Evolutionary conservation across 2,113 vertebrate genomes (phyloP), one percentile per base, ranked within the genome.

Genomic region (Pristiophorus japonicus): DNA sequence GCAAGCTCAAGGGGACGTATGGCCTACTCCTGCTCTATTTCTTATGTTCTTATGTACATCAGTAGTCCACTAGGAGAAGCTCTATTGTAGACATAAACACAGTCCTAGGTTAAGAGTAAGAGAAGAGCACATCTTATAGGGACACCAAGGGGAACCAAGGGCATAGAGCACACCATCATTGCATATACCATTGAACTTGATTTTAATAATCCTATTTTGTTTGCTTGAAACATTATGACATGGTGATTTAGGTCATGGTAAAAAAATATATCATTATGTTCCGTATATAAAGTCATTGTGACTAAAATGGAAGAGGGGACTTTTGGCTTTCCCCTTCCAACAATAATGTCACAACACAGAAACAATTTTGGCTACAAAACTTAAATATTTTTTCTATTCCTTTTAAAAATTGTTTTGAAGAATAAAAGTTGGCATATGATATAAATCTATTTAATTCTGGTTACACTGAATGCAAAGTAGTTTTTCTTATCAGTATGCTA

Each of bases 361-460:
- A 93, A 93, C 16, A 65, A 45, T 62, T n/a, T 65, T 93, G 62
- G 62, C 62, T 93, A 6, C 8, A 93, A 42, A 20, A n/a, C n/a
- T 20, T 66, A 93, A 42, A 11, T 91, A 27, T 59, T n/a, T 62
- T 3, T 90, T 67, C 8, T 22, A 93, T 45, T n/a, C n/a, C n/a
- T n/a, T n/a, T 38, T 20, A 45, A 90, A 66, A 66, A 66, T 66
- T 67, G 18, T 94, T 67, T 94, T 42, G 22, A 45, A 94, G 63
- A 27, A 66, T 67, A 42, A 66, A 45, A 45, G 27, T 93, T 24
- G 6, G 62, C 91, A 93, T 93, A 16, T 93, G 34, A 42, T 93
- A 45, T 47, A 67, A 47, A 67, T 94, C 38, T 94, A 94, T 51
- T 65, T 94, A 66, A 94, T 94, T 94, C 38, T 94, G 7, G 7